Percentiles rank a stretch among this genome's conserved stretches.
phyloP scores from a whole-genome alignment of 2,888 invertebrate genomes.

The Parnassius mnemosyne region DNA sequence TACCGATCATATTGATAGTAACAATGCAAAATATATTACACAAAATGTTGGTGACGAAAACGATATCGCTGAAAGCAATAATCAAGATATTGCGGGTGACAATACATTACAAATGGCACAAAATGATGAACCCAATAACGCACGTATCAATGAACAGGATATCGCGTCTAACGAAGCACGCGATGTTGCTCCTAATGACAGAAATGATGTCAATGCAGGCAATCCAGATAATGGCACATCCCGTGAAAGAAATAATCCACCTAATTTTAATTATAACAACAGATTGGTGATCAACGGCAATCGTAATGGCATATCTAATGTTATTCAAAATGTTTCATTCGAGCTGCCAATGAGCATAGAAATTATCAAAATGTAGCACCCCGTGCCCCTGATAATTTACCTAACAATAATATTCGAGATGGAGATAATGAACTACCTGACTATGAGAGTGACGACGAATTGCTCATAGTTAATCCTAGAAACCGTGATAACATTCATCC shows the following conservation, averaged over 20 bases:
- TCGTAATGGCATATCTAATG: neutral
- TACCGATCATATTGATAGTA: too few relatives aligned
- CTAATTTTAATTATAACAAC: too few relatives aligned
- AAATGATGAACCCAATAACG: neutral
- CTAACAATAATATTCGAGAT: neutral
- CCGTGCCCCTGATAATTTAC: neutral
- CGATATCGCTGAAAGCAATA: too few relatives aligned
- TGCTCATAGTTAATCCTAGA: neutral
- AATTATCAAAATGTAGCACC: neutral
- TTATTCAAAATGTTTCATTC: neutral
- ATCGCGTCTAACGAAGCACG: neutral
- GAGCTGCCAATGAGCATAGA: neutral
- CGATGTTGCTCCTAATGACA: neutral
- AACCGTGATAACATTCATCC: neutral
- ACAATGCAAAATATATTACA: too few relatives aligned
- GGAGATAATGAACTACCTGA: neutral
- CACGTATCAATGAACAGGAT: neutral
- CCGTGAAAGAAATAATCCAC: too few relatives aligned
- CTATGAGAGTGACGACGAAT: slow-evolving; percentile 2
- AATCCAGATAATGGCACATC: neutral
- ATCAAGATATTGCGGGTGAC: too few relatives aligned
- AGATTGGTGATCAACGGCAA: too few relatives aligned
- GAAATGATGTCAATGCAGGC: neutral
- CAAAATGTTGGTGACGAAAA: too few relatives aligned
- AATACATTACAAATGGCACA: neutral